Percentiles rank a stretch among this genome's conserved stretches.
Evolutionary conservation across 37 sponge, comb jelly and placozoan genomes (phyloP).

Genomic region (Ianthella basta): DNA sequence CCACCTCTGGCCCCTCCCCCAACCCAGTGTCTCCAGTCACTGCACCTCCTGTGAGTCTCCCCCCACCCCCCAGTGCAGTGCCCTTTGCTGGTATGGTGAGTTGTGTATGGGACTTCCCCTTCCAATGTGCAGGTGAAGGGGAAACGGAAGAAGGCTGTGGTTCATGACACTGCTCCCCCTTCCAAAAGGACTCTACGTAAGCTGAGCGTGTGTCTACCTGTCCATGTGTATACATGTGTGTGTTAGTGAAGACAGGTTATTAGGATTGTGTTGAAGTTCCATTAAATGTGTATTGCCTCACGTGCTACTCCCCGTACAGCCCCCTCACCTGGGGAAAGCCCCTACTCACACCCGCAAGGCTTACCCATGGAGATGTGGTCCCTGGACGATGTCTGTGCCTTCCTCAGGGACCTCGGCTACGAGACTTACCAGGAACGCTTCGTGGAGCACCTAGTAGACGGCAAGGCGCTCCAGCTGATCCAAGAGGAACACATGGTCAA

Average conservation of each 20-base stretch:
- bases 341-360: conserved; percentile 67
- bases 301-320: no score
- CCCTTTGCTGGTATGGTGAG: background rate
- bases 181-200: no score
- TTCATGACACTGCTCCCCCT: no score
- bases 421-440: conserved; percentile 72
- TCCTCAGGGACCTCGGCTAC: conserved; percentile 63
- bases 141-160: background rate
- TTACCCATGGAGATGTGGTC: conserved; percentile 55
- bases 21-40: background rate
- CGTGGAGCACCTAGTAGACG: conserved; percentile 67
- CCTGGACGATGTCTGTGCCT: conserved; percentile 67
- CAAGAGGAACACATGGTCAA: conserved; percentile 74
- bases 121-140: background rate
- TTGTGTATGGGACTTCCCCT: background rate
- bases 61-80: no score
- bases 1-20: background rate
- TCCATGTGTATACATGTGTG: no score
- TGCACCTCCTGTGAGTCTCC: no score
- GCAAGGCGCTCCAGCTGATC: conserved; percentile 58
- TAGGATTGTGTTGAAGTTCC: no score
- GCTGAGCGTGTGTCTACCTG: no score
- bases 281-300: no score
- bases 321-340: background rate
- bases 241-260: no score